A percentile compares a stretch with the other conserved stretches of the same genome.
Evolutionary conservation across 1,140 invertebrate genomes (phyloP).

Genomic region (Aphis craccivora): DNA sequence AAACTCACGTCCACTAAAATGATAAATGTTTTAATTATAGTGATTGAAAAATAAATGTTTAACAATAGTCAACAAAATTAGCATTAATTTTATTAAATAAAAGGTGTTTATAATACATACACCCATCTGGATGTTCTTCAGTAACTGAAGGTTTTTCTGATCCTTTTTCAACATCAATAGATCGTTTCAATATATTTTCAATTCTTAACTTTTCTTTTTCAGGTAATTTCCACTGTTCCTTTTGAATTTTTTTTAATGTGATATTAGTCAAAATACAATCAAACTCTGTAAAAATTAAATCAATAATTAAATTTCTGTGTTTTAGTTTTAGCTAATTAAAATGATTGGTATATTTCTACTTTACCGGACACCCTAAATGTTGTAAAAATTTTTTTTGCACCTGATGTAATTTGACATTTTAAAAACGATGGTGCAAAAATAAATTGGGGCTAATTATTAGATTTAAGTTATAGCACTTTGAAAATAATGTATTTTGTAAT

Average conservation of each 20-base stretch:
- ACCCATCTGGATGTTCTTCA: conserved; percentile 85
- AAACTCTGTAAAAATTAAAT: conserved; percentile 71
- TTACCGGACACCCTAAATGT: too few species aligned
- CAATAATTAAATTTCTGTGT: neutral
- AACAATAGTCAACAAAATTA: conserved; percentile 51
- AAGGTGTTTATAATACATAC: conserved; percentile 69
- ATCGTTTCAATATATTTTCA: conserved; percentile 83
- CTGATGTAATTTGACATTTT: too few species aligned
- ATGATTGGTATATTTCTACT: too few species aligned
- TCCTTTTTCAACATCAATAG: conserved; percentile 82
- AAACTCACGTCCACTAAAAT: conserved; percentile 79
- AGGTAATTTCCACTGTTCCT: conserved; percentile 76
- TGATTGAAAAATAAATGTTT: conserved; percentile 54
- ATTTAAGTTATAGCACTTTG: too few species aligned
- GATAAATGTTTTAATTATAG: conserved; percentile 59
- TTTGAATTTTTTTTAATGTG: conserved; percentile 76
- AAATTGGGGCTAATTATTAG: too few species aligned
- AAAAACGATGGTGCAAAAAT: too few species aligned
- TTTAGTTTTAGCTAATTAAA: neutral
- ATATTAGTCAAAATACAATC: conserved; percentile 89
- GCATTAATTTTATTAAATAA: neutral
- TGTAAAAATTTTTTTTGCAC: too few species aligned
- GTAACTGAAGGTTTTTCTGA: conserved; percentile 73
- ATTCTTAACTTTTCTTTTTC: conserved; percentile 78
- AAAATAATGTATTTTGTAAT: too few species aligned